phyloP scores from a whole-genome alignment of 2,888 invertebrate genomes.

The Habrosyne pyritoides region DNA sequence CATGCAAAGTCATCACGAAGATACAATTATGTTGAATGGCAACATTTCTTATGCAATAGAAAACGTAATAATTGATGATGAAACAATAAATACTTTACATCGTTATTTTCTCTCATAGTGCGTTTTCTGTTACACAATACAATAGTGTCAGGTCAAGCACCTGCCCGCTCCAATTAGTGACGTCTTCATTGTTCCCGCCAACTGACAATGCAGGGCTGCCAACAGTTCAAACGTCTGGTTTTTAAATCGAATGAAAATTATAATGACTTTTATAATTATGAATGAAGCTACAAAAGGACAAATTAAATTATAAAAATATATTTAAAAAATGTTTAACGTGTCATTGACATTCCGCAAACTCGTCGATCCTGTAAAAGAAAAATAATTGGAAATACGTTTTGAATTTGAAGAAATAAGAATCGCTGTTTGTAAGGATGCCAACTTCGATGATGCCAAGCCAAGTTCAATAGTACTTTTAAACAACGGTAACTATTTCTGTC shows the following conservation, averaged over 20 bases:
- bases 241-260: too few relatives aligned
- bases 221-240: constrained; percentile 5
- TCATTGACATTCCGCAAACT: too few relatives aligned
- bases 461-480: not conserved
- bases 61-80: constrained; percentile 7
- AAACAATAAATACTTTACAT: constrained; percentile 5
- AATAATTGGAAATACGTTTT: not conserved
- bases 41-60: constrained; percentile 5
- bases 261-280: too few relatives aligned
- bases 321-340: too few relatives aligned
- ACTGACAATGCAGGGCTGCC: constrained; percentile 29
- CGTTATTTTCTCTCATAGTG: constrained; percentile 17
- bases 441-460: not conserved
- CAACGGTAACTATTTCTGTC: not conserved
- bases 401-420: not conserved
- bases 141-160: constrained; percentile 59
- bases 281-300: too few relatives aligned
- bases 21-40: not conserved
- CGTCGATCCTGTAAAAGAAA: not conserved
- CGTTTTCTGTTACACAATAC: constrained; percentile 30
- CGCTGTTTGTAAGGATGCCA: not conserved
- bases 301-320: too few relatives aligned
- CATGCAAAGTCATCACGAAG: constrained; percentile 4
- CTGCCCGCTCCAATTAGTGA: constrained; percentile 71
- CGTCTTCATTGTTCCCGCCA: constrained; percentile 47